Percentiles rank a stretch among this genome's conserved stretches.
Conservation (phyloP, 2,113 vertebrate species). For the human (Homo sapiens) region GRCh38 chr18:7914001-7914500, state of each 20-base stretch:
- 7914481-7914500: background rate
- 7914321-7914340: slow-evolving; percentile 13
- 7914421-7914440: background rate
- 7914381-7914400: background rate
- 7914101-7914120: background rate
- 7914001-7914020: background rate
- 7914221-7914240: background rate
- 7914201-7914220: background rate
- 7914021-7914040: background rate
- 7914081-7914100: slow-evolving; percentile 29
- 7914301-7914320: background rate
- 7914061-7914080: slow-evolving; percentile 16
- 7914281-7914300: background rate
- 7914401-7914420: background rate
- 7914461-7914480: background rate
- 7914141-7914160: background rate
- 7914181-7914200: background rate
- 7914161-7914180: background rate
- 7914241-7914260: background rate
- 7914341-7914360: slow-evolving; percentile 11
- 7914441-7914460: background rate
- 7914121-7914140: background rate
- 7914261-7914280: background rate
- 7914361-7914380: slow-evolving; percentile 16
- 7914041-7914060: background rate